Evolutionary conservation across 2,888 invertebrate genomes (phyloP).

Genomic region (Halictus quadricinctus): DNA sequence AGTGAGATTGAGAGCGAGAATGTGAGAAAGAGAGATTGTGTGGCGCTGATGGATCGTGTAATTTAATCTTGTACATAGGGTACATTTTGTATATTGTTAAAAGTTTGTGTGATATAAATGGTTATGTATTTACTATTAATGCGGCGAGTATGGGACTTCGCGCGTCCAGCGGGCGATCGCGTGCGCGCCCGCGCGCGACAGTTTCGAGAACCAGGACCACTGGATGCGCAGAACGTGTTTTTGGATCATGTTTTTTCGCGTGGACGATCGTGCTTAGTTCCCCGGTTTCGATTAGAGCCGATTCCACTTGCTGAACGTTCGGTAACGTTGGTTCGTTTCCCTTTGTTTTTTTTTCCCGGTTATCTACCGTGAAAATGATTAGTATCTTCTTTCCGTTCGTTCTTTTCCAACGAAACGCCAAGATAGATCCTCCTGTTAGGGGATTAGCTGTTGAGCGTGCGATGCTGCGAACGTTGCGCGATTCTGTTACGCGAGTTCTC

Average conservation of each 20-base stretch:
- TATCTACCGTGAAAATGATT: too few species aligned
- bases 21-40: constrained; percentile 5
- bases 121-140: constrained; percentile 79
- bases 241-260: background rate
- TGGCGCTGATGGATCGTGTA: constrained; percentile 75
- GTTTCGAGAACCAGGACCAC: constrained; percentile 35
- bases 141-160: constrained; percentile 54
- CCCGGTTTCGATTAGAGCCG: background rate
- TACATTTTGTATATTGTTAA: constrained; percentile 83
- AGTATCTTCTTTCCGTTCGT: background rate
- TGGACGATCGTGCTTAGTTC: background rate
- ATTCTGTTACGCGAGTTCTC: background rate
- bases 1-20: constrained; percentile 7
- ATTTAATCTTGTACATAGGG: constrained; percentile 82
- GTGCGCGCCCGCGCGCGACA: constrained; percentile 47
- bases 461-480: background rate
- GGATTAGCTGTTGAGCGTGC: background rate
- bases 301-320: background rate
- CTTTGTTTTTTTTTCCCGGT: background rate
- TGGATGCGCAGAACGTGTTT: constrained; percentile 40
- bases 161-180: constrained; percentile 47
- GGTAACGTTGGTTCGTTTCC: background rate
- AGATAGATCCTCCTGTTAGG: background rate
- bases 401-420: background rate
- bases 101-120: constrained; percentile 83